Evolutionary conservation across 2,797 vertebrate species (phyloP), one percentile per base, ranked within the genome.

Genomic region (Enteromius viviparus): DNA sequence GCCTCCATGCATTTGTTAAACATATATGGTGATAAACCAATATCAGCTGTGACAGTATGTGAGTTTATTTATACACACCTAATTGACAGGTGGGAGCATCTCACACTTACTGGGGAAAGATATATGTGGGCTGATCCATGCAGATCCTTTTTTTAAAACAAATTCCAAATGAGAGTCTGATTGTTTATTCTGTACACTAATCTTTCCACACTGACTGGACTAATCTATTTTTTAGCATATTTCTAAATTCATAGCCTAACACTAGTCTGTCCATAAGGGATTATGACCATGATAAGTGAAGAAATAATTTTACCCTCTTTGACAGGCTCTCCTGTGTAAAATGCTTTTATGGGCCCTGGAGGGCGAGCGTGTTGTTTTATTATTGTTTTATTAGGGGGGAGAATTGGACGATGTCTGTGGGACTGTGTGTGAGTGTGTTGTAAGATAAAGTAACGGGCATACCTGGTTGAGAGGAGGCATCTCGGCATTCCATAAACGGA

Each of bases 291-390:
- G 90, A 91, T 91, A 90, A 92, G 89, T 92, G 87, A 87, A 90
- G 87, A 91, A 88, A 92, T 91, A 87, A 89, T 88, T 94, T 91
- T 90, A 90, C 89, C 89, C 89, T 89, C 37, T 92, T 91, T 91
- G 90, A 93, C 68, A 78, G 89, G 77, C 75, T 86, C 88, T 89
- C 85, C 88, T 87, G 87, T 89, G 91, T 90, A 83, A 92, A 91
- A 90, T 90, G 86, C 89, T 91, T 94, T 93, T 89, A 90, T 88
- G 86, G 79, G 86, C 86, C 89, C 91, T 85, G 74, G 87, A 89
- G 89, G 88, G 89, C 83, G 49, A 74, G 64, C 70, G 80, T 88
- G 87, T 89, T 89, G 83, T 90, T 87, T 89, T 92, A 82, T 92
- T 91, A 92, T 91, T 91, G 89, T 91, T 93, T 93, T 92, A 92